These are phyloP conservation scores for Papilio xuthus DNA, from an alignment of 1,140 invertebrate genomes.

Conservation along the genomic window DNA sequence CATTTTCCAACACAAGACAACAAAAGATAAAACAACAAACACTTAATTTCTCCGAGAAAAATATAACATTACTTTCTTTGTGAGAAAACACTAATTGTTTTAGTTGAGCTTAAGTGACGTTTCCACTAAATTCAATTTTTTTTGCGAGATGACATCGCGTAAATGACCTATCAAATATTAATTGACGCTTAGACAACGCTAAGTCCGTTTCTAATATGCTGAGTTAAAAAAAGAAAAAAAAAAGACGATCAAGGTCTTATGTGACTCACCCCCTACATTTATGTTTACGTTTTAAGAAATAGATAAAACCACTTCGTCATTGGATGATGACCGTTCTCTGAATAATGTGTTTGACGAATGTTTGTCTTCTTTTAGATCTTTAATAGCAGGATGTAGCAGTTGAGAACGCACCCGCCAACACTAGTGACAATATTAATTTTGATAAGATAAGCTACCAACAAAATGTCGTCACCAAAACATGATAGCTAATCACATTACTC, in stretches of 20 bases:
- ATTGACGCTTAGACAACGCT: background rate
- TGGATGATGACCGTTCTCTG: background rate
- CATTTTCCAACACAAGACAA: constrained; percentile 2
- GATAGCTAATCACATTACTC: constrained; percentile 7
- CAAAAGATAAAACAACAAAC: constrained; percentile 11
- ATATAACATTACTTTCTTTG: background rate
- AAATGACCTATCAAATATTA: no score
- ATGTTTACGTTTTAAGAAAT: no score
- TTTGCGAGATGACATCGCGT: no score
- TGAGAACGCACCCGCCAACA: constrained; percentile 8
- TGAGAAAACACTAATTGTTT: no score
- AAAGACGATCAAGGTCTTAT: background rate
- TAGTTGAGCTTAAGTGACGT: background rate
- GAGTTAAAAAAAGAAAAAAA: background rate
- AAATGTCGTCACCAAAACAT: background rate
- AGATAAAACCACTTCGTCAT: no score
- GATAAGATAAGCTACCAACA: constrained; percentile 22
- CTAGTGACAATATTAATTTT: background rate
- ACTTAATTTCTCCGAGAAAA: background rate
- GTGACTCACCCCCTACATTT: background rate
- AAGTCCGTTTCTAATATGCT: background rate
- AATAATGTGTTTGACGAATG: background rate
- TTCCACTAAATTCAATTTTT: no score
- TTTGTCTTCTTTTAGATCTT: background rate
- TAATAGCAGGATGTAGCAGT: constrained; percentile 1